Percentiles rank a stretch among this genome's conserved stretches.
Evolutionary conservation across 2,113 vertebrate species (phyloP).

Genomic region (Rhabdomys dilectus): DNA sequence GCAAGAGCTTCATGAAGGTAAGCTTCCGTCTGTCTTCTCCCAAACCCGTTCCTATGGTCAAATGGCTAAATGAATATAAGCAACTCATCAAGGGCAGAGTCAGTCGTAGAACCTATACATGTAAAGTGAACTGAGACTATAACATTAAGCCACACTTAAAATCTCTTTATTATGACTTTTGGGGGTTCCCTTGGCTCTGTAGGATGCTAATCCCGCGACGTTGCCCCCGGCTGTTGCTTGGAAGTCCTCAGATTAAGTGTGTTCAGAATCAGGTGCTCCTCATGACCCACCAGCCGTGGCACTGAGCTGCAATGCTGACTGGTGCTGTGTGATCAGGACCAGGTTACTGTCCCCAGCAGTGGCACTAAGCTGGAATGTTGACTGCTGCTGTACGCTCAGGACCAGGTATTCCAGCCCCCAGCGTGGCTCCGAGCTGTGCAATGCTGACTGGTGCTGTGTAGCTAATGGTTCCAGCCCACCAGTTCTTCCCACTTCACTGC

Average conservation of each 20-base stretch:
- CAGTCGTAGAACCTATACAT: not conserved
- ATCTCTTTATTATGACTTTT: constrained; percentile 1
- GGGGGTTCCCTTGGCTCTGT: not conserved
- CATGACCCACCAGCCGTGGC: not conserved
- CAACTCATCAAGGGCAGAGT: constrained; percentile 14
- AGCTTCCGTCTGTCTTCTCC: not conserved
- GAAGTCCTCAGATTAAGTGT: not conserved
- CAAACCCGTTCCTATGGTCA: not conserved
- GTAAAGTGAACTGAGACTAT: not conserved
- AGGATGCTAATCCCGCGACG: not conserved
- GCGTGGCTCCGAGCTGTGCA: not conserved
- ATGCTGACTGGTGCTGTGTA: not conserved
- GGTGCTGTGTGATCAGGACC: not conserved
- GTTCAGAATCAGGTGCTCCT: not conserved
- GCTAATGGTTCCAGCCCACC: not conserved
- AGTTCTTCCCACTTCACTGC: not conserved
- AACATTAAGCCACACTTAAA: not conserved
- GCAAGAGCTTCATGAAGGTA: not conserved
- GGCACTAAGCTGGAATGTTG: too few species aligned
- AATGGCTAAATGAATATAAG: not conserved
- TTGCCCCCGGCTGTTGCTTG: not conserved
- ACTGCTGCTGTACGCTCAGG: not conserved
- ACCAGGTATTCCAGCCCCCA: not conserved
- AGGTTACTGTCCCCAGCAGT: too few species aligned
- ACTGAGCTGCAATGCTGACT: not conserved